Evolutionary conservation across 2,888 invertebrate genomes (phyloP).

Genomic region (Cetonia aurata): DNA sequence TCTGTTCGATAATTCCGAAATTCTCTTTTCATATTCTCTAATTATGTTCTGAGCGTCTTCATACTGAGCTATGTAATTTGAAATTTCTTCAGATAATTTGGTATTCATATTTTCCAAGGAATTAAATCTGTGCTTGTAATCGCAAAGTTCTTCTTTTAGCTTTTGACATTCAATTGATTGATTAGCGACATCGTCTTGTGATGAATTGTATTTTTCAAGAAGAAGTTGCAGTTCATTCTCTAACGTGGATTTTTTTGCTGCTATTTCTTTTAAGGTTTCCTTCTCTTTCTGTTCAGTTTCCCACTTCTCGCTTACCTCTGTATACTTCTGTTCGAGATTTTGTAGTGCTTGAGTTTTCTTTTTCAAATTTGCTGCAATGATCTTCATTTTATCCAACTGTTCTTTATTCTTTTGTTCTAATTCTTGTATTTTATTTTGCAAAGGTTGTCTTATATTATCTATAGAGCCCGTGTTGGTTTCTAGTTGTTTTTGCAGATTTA

Average conservation of each 20-base stretch:
- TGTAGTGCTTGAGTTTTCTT: conserved; percentile 76
- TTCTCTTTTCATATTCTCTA: conserved; percentile 49
- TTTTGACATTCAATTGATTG: conserved; percentile 60
- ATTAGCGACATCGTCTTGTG: conserved; percentile 44
- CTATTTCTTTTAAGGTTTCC: conserved; percentile 48
- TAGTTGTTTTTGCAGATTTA: conserved; percentile 61
- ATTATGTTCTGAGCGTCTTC: conserved; percentile 51
- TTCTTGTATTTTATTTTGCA: conserved; percentile 64
- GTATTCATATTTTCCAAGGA: conserved; percentile 37
- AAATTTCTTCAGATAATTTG: conserved; percentile 46
- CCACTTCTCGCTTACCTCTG: conserved; percentile 59
- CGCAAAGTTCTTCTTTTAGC: conserved; percentile 66
- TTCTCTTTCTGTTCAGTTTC: conserved; percentile 59
- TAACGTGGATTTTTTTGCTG: conserved; percentile 53
- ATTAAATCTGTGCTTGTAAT: conserved; percentile 66
- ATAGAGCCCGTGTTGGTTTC: conserved; percentile 59
- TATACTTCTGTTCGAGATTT: conserved; percentile 73
- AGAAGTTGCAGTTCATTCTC: conserved; percentile 49
- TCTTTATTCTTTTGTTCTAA: conserved; percentile 76
- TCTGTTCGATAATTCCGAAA: conserved; percentile 46
- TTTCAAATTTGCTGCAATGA: conserved; percentile 81
- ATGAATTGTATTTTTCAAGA: conserved; percentile 55
- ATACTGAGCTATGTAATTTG: conserved; percentile 44
- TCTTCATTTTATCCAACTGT: conserved; percentile 82
- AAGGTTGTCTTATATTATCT: conserved; percentile 59